Evolutionary conservation across 2,113 vertebrate species (phyloP).

Genomic region (Cochlearius cochlearius): DNA sequence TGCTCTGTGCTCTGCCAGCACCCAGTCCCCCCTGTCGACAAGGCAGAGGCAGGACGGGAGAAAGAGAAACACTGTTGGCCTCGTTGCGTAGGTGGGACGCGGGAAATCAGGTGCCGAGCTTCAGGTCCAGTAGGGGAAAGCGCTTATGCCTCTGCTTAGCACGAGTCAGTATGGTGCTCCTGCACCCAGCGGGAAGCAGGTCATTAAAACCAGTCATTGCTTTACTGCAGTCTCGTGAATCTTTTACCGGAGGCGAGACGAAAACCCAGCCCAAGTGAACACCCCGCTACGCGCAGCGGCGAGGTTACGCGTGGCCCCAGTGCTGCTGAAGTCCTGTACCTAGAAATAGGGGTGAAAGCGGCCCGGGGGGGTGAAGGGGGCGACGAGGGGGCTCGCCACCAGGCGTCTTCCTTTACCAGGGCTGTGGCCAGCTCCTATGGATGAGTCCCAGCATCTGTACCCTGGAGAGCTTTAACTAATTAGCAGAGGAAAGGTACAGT

Average conservation of each 20-base stretch:
- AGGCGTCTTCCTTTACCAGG: too few relatives aligned
- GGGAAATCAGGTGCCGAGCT: neutral
- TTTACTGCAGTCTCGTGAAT: neutral
- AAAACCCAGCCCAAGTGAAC: neutral
- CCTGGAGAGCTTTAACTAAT: neutral
- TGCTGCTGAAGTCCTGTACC: neutral
- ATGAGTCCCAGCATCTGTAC: neutral
- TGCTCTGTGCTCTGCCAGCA: neutral
- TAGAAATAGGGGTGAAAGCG: neutral
- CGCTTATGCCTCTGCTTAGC: neutral
- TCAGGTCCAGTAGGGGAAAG: neutral
- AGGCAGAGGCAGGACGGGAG: neutral
- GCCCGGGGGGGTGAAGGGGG: too few relatives aligned
- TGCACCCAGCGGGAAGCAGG: neutral
- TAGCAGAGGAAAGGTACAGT: neutral
- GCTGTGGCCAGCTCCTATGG: neutral
- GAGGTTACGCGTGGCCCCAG: neutral
- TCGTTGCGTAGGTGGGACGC: neutral
- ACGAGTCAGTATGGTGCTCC: neutral
- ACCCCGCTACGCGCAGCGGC: too few relatives aligned
- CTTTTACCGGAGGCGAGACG: neutral
- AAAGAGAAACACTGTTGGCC: neutral
- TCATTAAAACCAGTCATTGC: too few relatives aligned
- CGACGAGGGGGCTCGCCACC: fast-evolving
- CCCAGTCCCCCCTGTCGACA: fast-evolving